These are phyloP conservation scores for Porphyrio hochstetteri DNA, from an alignment of 2,113 vertebrate genomes.

Conservation along the genomic window DNA sequence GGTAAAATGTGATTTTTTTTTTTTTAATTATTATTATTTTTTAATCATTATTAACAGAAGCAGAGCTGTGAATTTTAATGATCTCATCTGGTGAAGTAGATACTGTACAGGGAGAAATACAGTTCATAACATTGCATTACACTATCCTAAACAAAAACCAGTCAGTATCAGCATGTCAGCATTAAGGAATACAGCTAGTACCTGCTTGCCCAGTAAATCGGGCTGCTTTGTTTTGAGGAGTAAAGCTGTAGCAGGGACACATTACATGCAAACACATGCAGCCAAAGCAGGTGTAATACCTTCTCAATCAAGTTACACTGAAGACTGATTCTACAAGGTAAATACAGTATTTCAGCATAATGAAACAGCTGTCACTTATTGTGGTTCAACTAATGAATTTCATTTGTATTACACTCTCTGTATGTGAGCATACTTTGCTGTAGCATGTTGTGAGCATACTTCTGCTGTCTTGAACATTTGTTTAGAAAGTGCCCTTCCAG, in stretches of 20 bases:
- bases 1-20: not conserved
- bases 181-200: not conserved
- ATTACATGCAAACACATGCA: not conserved
- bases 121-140: not conserved
- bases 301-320: not conserved
- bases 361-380: not conserved
- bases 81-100: not conserved
- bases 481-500: conserved; percentile 82
- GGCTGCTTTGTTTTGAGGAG: not conserved
- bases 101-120: not conserved
- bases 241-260: not conserved
- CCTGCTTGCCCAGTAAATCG: not conserved
- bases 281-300: not conserved
- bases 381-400: not conserved
- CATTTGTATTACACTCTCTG: conserved; percentile 9
- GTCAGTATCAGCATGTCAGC: not conserved
- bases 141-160: not conserved
- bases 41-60: not conserved
- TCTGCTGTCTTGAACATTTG: conserved; percentile 33
- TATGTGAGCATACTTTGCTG: conserved; percentile 45
- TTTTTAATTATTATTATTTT: not conserved
- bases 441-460: conserved; percentile 30
- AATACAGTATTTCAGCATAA: not conserved
- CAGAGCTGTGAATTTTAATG: not conserved
- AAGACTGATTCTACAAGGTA: not conserved